phyloP scores from a whole-genome alignment of 1,140 invertebrate genomes.

The Elysia chlorotica region DNA sequence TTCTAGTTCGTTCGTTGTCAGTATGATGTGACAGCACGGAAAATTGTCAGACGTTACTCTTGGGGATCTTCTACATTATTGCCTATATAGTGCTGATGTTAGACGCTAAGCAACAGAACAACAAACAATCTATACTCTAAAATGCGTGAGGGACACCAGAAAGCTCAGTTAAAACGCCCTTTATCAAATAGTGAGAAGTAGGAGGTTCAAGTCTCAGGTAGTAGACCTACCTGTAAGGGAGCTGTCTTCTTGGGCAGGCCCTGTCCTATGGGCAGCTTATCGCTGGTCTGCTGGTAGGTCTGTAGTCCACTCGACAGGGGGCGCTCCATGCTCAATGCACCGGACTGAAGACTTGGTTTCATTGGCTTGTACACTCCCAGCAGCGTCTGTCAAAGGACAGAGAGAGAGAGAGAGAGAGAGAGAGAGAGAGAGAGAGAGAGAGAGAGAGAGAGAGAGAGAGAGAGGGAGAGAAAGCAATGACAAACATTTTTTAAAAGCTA shows the following conservation, averaged over 20 bases:
- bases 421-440: background rate
- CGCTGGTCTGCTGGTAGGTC: conserved; percentile 73
- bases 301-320: conserved; percentile 73
- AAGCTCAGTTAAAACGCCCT: too few relatives aligned
- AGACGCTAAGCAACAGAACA: too few relatives aligned
- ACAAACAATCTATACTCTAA: too few relatives aligned
- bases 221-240: conserved; percentile 70
- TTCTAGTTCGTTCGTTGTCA: too few relatives aligned
- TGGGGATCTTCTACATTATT: too few relatives aligned
- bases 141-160: too few relatives aligned
- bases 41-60: too few relatives aligned
- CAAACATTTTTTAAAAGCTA: too few relatives aligned
- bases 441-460: background rate
- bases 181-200: too few relatives aligned
- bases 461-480: background rate
- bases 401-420: background rate
- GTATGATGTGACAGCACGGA: too few relatives aligned
- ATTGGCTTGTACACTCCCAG: conserved; percentile 14
- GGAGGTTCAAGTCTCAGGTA: too few relatives aligned
- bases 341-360: conserved; percentile 20
- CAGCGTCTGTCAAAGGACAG: conserved; percentile 17
- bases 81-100: too few relatives aligned
- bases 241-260: conserved; percentile 79
- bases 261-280: conserved; percentile 78
- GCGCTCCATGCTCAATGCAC: conserved; percentile 56